Percentiles rank a stretch among this genome's conserved stretches.
Conservation (phyloP, 2,797 vertebrate genomes). For the Lepus oiostolus region DNA sequence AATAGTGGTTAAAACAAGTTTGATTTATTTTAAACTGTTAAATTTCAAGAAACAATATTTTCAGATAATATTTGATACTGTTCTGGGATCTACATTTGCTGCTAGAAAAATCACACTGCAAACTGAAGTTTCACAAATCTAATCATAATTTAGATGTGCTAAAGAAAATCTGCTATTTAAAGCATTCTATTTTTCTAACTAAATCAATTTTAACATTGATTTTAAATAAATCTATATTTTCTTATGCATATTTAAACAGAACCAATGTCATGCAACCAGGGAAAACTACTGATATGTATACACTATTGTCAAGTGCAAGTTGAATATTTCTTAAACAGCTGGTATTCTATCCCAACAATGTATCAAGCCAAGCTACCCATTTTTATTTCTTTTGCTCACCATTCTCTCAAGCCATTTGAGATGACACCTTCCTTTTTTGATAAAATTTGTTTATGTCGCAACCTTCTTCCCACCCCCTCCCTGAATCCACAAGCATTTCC, state of each 20-base stretch:
- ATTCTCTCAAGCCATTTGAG: background rate
- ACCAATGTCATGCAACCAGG: background rate
- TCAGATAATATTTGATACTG: background rate
- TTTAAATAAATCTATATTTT: slow-evolving; percentile 69
- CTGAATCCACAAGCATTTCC: background rate
- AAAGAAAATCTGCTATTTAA: slow-evolving; percentile 46
- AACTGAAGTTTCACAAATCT: slow-evolving; percentile 41
- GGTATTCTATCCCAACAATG: background rate
- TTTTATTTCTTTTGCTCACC: background rate
- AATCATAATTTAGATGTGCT: slow-evolving; percentile 4
- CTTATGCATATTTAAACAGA: slow-evolving; percentile 50
- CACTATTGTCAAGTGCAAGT: background rate
- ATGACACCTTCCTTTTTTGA: background rate
- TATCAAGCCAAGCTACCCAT: background rate
- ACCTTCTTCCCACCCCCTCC: background rate
- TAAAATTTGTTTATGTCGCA: background rate
- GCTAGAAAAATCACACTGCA: background rate
- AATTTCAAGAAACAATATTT: background rate
- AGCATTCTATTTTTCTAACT: slow-evolving; percentile 45
- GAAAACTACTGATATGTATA: background rate
- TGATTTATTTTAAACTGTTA: background rate
- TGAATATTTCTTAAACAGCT: background rate
- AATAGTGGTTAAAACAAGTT: background rate
- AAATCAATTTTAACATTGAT: slow-evolving; percentile 23
- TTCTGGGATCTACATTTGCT: background rate